These are phyloP conservation scores for Osmerus eperlanus DNA, from an alignment of 2,113 vertebrate genomes.

Conservation along the genomic window DNA sequence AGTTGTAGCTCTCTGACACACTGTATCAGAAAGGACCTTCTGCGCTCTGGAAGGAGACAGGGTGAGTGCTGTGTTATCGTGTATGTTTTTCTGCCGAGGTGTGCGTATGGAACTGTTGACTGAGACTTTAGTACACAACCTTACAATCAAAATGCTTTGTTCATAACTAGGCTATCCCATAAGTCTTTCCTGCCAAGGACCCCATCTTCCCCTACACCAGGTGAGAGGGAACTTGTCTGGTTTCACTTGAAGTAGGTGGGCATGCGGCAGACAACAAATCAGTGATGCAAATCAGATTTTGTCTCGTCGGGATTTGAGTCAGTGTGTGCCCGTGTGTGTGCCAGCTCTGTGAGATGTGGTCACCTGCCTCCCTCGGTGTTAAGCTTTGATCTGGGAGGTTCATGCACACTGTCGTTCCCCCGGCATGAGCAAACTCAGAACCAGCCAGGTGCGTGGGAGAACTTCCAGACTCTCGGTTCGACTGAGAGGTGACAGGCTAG, in stretches of 20 bases:
- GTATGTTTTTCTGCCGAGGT: too few species aligned
- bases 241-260: too few species aligned
- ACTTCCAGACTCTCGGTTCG: constrained; percentile 52
- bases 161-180: too few species aligned
- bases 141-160: too few species aligned
- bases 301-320: constrained; percentile 39
- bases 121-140: too few species aligned
- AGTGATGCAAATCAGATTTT: constrained; percentile 39
- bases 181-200: too few species aligned
- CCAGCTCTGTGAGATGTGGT: constrained; percentile 31
- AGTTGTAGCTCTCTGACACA: background rate
- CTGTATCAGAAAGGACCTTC: too few species aligned
- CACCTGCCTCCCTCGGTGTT: constrained; percentile 18
- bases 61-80: background rate
- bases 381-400: constrained; percentile 43
- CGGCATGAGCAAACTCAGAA: constrained; percentile 51
- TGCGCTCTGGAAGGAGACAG: background rate
- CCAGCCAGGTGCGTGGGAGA: constrained; percentile 54
- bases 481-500: constrained; percentile 32
- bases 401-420: background rate
- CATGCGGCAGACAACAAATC: constrained; percentile 12
- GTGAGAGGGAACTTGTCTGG: too few species aligned
- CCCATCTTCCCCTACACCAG: too few species aligned
- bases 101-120: too few species aligned
- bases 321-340: constrained; percentile 10